Conservation (phyloP, 2,797 vertebrate genomes). For the Hybognathus amarus region DNA sequence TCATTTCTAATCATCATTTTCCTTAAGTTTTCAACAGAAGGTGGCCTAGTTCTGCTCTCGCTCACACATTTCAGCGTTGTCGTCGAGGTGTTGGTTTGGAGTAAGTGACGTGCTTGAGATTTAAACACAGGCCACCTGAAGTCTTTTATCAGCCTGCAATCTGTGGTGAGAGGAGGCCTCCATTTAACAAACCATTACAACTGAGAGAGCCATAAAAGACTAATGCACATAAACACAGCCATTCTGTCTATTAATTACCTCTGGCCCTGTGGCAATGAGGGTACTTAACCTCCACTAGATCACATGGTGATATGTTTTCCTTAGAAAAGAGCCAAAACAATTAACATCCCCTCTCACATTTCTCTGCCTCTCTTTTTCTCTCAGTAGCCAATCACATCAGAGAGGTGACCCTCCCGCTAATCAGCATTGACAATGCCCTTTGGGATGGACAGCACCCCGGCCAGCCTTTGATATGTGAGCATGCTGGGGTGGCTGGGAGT, state of each 20-base stretch:
- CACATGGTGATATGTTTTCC: conserved; percentile 89
- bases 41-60: neutral
- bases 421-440: conserved; percentile 75
- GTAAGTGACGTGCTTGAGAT: conserved; percentile 51
- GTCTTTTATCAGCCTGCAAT: conserved; percentile 64
- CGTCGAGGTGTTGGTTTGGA: conserved; percentile 23
- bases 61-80: neutral
- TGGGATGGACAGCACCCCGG: conserved; percentile 72
- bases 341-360: conserved; percentile 90
- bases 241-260: conserved; percentile 74
- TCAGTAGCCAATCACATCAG: conserved; percentile 77
- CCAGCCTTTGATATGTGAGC: conserved; percentile 69
- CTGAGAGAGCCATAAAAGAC: conserved; percentile 65
- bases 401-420: conserved; percentile 79
- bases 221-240: conserved; percentile 65
- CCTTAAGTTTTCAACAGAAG: neutral
- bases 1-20: neutral
- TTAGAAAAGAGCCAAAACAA: conserved; percentile 90
- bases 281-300: conserved; percentile 81
- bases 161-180: conserved; percentile 59
- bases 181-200: conserved; percentile 67
- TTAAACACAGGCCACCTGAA: conserved; percentile 63
- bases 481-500: conserved; percentile 18
- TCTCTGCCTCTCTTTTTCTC: conserved; percentile 76
- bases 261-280: conserved; percentile 76